Evolutionary conservation across 2,888 invertebrate genomes (phyloP), one percentile per base, ranked within the genome.

Genomic region (Catocala sponsa): DNA sequence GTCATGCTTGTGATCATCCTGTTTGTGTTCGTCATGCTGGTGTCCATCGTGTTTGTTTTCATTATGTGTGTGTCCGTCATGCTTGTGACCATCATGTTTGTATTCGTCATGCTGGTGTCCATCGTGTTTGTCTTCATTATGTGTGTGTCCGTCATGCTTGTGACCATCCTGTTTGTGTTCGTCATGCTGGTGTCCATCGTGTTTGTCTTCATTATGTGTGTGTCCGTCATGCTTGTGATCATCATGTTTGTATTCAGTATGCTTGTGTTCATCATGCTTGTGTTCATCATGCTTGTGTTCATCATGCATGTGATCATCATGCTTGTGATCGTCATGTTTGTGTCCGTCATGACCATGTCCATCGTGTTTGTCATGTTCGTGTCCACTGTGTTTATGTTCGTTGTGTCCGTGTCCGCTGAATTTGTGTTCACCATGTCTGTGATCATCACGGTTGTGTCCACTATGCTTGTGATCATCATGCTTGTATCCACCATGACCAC

Each of bases 21-120:
- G 35, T 2, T 38, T 9, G 1, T 38, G 35, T 38, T 9, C 35
- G 2, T 9, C 35, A 38, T 38, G 7, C 9, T 38, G 4, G 43
- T 43, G 43, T n/a, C 0, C 13, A 4, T 13, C n/a, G 9, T 13
- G 11, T 4, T n/a, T n/a, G 46, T 12, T 2, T 4, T 0, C 7
- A 4, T 13, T 5, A 0, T 62, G 67, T 6, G 5, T 38, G 6
- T 25, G 4, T 2, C 62, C 65, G 59, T 5, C 4, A 0, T n/a
- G n/a, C 5, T n/a, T 43, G n/a, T 10, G n/a, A 4, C 4, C 11
- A 43, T 33, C 5, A 25, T 13, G 12, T 43, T 10, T 10, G n/a
- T 42, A 4, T n/a, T 25, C 42, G 42, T 9, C 7, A 38, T 38
- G 35, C 9, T 38, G 4, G 9, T 38, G 35, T 6, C 6, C 35